Conservation (phyloP, 2,113 vertebrate species). For the Nannospalax galili region DNA sequence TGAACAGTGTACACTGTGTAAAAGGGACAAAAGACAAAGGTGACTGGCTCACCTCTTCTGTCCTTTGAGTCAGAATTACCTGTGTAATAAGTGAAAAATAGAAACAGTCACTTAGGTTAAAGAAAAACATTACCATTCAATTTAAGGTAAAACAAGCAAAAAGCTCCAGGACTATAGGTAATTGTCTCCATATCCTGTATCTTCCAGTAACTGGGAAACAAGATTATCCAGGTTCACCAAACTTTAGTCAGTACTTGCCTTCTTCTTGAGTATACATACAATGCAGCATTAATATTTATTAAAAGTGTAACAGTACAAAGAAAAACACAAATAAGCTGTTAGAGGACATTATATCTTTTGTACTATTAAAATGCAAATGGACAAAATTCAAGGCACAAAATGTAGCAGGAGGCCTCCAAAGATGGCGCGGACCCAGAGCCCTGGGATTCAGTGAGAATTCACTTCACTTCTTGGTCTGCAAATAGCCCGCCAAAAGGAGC, state of each 20-base stretch:
- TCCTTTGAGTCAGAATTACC: conserved; percentile 84
- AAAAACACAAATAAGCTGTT: conserved; percentile 27
- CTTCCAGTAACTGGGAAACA: conserved; percentile 19
- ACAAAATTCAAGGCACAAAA: conserved; percentile 56
- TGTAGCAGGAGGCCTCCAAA: conserved; percentile 17
- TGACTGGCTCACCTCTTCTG: conserved; percentile 85
- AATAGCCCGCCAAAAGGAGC: no score
- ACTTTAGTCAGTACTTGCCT: conserved; percentile 11
- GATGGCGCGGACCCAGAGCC: no score
- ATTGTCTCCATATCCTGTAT: not conserved
- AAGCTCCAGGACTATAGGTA: not conserved
- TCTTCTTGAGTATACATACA: not conserved
- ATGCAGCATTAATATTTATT: not conserved
- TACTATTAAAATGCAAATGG: conserved; percentile 38
- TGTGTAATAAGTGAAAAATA: conserved; percentile 83
- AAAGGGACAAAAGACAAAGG: conserved; percentile 62
- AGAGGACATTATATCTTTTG: conserved; percentile 39
- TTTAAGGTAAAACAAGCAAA: conserved; percentile 50
- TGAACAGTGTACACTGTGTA: conserved; percentile 45
- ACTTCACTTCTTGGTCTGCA: no score
- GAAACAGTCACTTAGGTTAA: conserved; percentile 76
- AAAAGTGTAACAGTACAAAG: conserved; percentile 32
- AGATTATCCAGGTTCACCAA: not conserved
- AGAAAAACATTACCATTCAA: conserved; percentile 56
- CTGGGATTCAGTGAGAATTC: no score